Conservation (phyloP, 2,888 invertebrate genomes). For the Synanthedon tipuliformis region DNA sequence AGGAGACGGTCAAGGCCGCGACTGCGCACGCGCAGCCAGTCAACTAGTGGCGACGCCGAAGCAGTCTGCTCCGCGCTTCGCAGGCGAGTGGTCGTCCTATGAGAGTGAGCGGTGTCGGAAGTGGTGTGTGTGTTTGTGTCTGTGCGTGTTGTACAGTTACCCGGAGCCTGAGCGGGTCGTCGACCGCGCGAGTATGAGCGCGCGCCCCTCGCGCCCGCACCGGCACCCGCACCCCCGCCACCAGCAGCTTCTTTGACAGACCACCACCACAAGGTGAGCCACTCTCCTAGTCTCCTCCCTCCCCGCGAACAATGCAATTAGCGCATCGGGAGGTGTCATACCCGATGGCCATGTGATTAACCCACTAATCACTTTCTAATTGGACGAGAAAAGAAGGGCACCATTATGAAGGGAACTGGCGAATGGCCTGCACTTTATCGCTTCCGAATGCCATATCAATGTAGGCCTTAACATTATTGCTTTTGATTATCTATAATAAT, state of each 20-base stretch:
- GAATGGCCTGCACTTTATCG: too few relatives aligned
- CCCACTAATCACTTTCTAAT: not conserved
- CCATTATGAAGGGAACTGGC: not conserved
- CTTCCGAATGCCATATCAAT: too few relatives aligned
- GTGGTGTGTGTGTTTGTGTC: constrained; percentile 5
- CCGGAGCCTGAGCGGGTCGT: constrained; percentile 35
- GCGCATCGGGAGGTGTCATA: not conserved
- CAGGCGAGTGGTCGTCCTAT: constrained; percentile 33
- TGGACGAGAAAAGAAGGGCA: not conserved
- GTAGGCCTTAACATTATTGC: too few relatives aligned
- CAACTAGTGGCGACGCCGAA: not conserved
- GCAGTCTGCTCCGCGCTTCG: not conserved
- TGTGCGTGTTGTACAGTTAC: constrained; percentile 37
- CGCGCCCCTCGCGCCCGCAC: constrained; percentile 29
- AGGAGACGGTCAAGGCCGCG: constrained; percentile 1
- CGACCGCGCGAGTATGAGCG: constrained; percentile 59
- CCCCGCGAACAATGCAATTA: not conserved
- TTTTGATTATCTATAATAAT: too few relatives aligned
- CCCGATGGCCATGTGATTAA: not conserved
- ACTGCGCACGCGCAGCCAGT: constrained; percentile 6
- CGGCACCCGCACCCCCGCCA: constrained; percentile 18
- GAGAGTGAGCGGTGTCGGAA: constrained; percentile 33
- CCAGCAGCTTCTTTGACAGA: constrained; percentile 14
- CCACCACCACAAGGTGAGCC: constrained; percentile 36
- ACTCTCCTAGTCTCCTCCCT: not conserved